phyloP scores from a whole-genome alignment of 2,888 invertebrate species.

The Pachydiplax longipennis region DNA sequence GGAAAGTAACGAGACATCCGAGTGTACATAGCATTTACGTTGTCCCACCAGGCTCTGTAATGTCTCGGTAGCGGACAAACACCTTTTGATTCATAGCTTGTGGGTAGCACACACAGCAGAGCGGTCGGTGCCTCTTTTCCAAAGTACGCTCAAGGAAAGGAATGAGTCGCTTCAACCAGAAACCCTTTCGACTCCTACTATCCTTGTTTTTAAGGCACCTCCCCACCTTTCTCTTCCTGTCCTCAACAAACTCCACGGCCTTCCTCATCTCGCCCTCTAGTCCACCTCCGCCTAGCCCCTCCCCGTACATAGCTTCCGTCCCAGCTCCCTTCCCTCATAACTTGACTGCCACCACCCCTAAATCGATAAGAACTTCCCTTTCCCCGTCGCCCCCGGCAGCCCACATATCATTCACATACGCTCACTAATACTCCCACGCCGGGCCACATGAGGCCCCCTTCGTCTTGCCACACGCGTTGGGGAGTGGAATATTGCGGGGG shows the following conservation, averaged over 20 bases:
- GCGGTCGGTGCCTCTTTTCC: constrained; percentile 27
- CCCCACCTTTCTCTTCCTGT: neutral
- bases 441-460: neutral
- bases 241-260: neutral
- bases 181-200: neutral
- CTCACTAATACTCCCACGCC: constrained; percentile 28
- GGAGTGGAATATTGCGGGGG: neutral
- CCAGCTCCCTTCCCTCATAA: constrained; percentile 44
- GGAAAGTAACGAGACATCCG: neutral
- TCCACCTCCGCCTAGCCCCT: neutral
- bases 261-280: neutral
- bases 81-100: constrained; percentile 35
- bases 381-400: neutral
- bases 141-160: neutral
- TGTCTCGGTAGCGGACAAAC: constrained; percentile 18
- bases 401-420: constrained; percentile 10
- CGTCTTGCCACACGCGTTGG: constrained; percentile 1
- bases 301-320: constrained; percentile 38
- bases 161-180: neutral
- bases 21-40: constrained; percentile 22
- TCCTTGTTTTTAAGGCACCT: constrained; percentile 38
- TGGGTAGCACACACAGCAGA: constrained; percentile 7
- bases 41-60: neutral
- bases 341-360: constrained; percentile 46
- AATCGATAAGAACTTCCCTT: constrained; percentile 46